These are phyloP conservation scores for Yponomeuta evonymella DNA, from an alignment of 2,888 invertebrate genomes.

Conservation along the genomic window DNA sequence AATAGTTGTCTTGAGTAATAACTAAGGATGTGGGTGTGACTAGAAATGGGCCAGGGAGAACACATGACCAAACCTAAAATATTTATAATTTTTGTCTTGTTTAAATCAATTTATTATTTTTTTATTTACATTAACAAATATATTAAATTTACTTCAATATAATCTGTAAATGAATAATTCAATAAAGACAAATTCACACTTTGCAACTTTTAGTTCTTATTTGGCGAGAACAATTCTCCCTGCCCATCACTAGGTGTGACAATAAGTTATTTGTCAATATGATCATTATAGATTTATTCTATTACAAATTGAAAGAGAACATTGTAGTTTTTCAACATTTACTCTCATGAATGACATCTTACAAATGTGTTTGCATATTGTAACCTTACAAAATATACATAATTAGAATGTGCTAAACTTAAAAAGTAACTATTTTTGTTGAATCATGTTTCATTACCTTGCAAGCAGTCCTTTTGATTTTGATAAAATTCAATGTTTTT, in stretches of 20 bases:
- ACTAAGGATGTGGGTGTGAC: no score
- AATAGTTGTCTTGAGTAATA: no score
- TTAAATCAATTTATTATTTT: no score
- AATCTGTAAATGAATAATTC: no score
- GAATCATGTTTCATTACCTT: slow-evolving; percentile 64
- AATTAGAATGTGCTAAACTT: slow-evolving; percentile 74
- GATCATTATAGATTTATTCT: neutral
- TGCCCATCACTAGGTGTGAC: neutral
- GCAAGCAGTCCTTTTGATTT: slow-evolving; percentile 56
- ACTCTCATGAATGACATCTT: slow-evolving; percentile 73
- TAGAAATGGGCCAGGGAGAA: no score
- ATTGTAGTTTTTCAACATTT: slow-evolving; percentile 62
- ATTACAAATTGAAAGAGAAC: slow-evolving; percentile 20
- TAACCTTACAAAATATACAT: slow-evolving; percentile 70
- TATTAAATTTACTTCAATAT: neutral
- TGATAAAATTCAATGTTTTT: neutral
- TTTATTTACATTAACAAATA: no score
- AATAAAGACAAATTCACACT: neutral
- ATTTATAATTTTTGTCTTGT: no score
- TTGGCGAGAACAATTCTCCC: neutral
- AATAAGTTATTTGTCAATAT: neutral
- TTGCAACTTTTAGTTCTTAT: no score
- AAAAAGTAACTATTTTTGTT: slow-evolving; percentile 62
- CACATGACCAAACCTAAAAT: no score
- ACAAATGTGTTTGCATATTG: slow-evolving; percentile 72